Percentiles rank a stretch among this genome's conserved stretches.
phyloP scores from a whole-genome alignment of 2,888 invertebrate species.

The Drosophila stalkeri region DNA sequence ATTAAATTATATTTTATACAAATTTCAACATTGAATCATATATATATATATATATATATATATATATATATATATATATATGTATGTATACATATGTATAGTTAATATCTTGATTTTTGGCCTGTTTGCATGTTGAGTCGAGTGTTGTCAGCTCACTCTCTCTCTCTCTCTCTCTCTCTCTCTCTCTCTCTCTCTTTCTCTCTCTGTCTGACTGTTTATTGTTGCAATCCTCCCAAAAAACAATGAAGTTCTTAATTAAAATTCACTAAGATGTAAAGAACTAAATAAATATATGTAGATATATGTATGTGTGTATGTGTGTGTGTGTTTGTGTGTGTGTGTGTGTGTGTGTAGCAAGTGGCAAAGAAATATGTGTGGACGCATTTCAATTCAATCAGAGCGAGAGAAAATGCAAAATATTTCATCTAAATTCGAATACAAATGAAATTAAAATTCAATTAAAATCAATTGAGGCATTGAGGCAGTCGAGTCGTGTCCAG shows the following conservation, averaged over 20 bases:
- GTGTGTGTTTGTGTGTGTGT: background rate
- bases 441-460: constrained; percentile 65
- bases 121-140: constrained; percentile 7
- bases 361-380: constrained; percentile 16
- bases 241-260: constrained; percentile 73
- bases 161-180: too few species aligned
- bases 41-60: constrained; percentile 2
- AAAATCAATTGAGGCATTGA: constrained; percentile 60
- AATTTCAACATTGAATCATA: constrained; percentile 13
- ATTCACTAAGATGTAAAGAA: constrained; percentile 57
- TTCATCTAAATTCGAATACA: constrained; percentile 34
- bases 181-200: too few species aligned
- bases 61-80: background rate
- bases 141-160: constrained; percentile 1
- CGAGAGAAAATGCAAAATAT: constrained; percentile 31
- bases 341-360: constrained; percentile 8
- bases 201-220: constrained; percentile 32
- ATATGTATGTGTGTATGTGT: background rate
- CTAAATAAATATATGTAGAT: constrained; percentile 30
- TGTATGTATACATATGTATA: constrained; percentile 1
- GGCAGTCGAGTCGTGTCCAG: constrained; percentile 1
- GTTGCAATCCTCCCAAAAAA: constrained; percentile 22
- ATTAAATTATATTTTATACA: constrained; percentile 26
- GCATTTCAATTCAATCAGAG: constrained; percentile 20
- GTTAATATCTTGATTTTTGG: constrained; percentile 2